A percentile compares a stretch with the other conserved stretches of the same genome.
These are phyloP conservation scores for Ctenomys sociabilis DNA, from an alignment of 2,113 vertebrate genomes.

Conservation along the genomic window DNA sequence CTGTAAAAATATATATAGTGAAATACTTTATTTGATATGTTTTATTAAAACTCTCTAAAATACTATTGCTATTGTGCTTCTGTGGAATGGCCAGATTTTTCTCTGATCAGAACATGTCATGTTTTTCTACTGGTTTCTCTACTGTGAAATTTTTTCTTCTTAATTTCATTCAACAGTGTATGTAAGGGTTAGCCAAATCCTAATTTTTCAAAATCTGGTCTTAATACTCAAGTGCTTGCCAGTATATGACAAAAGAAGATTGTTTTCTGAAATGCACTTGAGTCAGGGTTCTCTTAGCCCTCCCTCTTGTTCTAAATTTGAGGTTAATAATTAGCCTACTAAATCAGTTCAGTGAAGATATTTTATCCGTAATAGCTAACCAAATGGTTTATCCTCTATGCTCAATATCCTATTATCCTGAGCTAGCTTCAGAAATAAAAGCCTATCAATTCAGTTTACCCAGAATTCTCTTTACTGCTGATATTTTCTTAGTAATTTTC, in stretches of 20 bases:
- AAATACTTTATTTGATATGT: not conserved
- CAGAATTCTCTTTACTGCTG: not conserved
- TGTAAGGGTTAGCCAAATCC: not conserved
- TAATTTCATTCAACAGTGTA: not conserved
- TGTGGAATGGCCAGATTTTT: not conserved
- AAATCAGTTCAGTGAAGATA: not conserved
- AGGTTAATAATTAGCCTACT: not conserved
- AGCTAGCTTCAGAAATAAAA: not conserved
- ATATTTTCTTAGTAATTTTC: not conserved
- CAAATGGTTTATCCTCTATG: not conserved
- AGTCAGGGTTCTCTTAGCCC: not conserved
- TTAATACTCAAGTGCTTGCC: not conserved
- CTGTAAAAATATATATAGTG: not conserved
- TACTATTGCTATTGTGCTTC: not conserved
- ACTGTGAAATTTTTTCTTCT: not conserved
- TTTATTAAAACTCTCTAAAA: not conserved
- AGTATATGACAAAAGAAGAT: not conserved
- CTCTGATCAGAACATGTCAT: not conserved
- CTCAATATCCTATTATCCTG: not conserved
- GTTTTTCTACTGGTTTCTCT: not conserved
- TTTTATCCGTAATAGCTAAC: not conserved
- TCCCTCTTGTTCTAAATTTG: not conserved
- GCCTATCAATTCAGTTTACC: not conserved
- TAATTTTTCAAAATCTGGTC: constrained; percentile 8
- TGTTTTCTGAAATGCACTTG: not conserved